These are phyloP conservation scores for Globodera ellingtonae DNA, from an alignment of 1,140 invertebrate species.

Conservation along the genomic window DNA sequence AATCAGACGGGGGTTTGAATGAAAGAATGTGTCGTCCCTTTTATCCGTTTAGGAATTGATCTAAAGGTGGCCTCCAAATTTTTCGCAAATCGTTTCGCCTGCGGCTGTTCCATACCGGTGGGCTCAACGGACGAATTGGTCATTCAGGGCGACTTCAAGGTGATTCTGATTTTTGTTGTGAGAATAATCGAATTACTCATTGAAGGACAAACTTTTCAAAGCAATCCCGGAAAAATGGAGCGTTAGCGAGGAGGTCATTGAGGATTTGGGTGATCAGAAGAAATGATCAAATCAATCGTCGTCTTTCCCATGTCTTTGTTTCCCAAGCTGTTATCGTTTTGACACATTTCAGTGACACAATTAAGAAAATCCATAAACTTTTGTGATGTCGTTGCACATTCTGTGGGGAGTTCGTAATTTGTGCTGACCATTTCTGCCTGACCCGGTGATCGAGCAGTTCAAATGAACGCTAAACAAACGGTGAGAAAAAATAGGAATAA, in stretches of 20 bases:
- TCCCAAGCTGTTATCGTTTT: neutral
- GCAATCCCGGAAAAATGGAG: conserved; percentile 97
- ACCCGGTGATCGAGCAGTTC: no score
- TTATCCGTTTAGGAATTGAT: conserved; percentile 80
- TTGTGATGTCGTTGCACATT: no score
- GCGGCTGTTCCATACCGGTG: conserved; percentile 94
- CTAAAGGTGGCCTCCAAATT: conserved; percentile 96
- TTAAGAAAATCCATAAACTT: no score
- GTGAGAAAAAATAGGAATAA: no score
- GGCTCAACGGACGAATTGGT: conserved; percentile 90
- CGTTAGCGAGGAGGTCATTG: conserved; percentile 51
- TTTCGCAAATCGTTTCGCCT: conserved; percentile 95
- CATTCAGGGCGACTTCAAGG: conserved; percentile 77
- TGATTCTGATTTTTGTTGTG: conserved; percentile 5
- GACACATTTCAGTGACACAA: no score
- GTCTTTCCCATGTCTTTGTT: neutral
- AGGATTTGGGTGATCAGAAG: conserved; percentile 55
- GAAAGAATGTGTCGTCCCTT: no score
- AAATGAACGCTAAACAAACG: no score
- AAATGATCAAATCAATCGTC: neutral
- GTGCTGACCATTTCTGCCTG: no score
- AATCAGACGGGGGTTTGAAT: no score
- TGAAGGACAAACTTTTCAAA: conserved; percentile 93
- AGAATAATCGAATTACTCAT: conserved; percentile 66
- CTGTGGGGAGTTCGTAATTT: no score